Evolutionary conservation across 1,140 invertebrate species (phyloP), one percentile per base, ranked within the genome.

Genomic region (Drosophila arawakana): DNA sequence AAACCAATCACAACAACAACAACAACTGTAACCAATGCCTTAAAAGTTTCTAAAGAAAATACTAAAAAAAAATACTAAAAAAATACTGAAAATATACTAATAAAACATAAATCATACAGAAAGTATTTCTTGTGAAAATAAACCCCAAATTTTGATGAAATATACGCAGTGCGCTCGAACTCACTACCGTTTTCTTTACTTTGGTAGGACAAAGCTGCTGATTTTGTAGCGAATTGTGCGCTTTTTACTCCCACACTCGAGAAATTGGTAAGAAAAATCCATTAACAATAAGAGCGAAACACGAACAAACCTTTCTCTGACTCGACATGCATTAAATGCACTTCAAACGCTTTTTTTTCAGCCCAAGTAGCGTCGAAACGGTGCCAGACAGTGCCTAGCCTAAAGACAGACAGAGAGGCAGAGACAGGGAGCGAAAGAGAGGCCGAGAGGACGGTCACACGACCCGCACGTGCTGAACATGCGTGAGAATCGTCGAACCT

Each of bases 391-490:
- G 3, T 30, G 25, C 1, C 5, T 25, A 21, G 35, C 7, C 3
- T n/a, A 15, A 2, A 37, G 13, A 9, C 15, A n/a, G 2, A 57
- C 18, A 57, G 13, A 7, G 34, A 35, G 34, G 18, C 18, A 21
- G 18, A 21, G 18, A 21, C 18, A 21, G 1, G 18, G 18, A 21
- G 18, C 18, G 18, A 30, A 9, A 10, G 37, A 30, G 11, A 46
- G 30, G 10, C 44, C 11, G n/a, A 5, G 13, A 44, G 41, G 41
- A 57, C 25, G 50, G 81, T 74, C 88, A 78, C 80, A 77, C 90
- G 90, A 76, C 81, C 81, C 77, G 91, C 91, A 92, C 91, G 91
- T 92, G 91, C 63, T 78, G 74, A 85, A 90, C 90, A 78, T 78
- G 91, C 88, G 91, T 92, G 91, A 92, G 91, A 92, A 92, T 84